Conservation (phyloP, 37 sponge, comb jelly and placozoan genomes). For the Geodia barretti region DNA sequence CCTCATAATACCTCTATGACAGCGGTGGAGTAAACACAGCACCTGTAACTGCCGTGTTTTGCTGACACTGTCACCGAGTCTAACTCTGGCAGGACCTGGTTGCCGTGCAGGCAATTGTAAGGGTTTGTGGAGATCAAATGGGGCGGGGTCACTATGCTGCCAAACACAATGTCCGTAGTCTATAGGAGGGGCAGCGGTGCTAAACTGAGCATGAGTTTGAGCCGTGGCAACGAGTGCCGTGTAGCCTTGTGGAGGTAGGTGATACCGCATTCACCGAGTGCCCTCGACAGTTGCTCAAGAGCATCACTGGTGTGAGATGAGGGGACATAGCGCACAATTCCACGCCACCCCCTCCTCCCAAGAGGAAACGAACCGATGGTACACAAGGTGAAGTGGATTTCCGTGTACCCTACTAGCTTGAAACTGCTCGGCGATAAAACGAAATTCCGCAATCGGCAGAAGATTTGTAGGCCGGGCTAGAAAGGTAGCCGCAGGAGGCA, state of each 20-base stretch:
- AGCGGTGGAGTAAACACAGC: slow-evolving; percentile 55
- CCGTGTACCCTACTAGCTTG: slow-evolving; percentile 46
- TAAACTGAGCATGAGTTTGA: slow-evolving; percentile 64
- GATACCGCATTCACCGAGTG: slow-evolving; percentile 59
- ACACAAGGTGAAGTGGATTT: slow-evolving; percentile 43
- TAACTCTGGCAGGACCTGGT: neutral
- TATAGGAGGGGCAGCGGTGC: slow-evolving; percentile 29
- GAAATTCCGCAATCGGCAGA: slow-evolving; percentile 64
- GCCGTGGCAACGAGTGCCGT: slow-evolving; percentile 72
- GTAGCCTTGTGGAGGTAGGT: slow-evolving; percentile 56
- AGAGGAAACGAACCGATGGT: slow-evolving; percentile 76
- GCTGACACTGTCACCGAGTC: slow-evolving; percentile 41
- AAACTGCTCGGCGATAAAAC: slow-evolving; percentile 63
- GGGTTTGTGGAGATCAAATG: slow-evolving; percentile 5
- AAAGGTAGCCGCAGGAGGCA: slow-evolving; percentile 34
- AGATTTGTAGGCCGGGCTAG: slow-evolving; percentile 21
- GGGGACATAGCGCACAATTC: slow-evolving; percentile 77
- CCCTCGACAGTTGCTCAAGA: slow-evolving; percentile 34
- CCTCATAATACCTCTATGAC: slow-evolving; percentile 11
- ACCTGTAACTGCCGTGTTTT: slow-evolving; percentile 71
- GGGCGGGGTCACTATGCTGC: slow-evolving; percentile 1
- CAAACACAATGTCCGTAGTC: slow-evolving; percentile 73
- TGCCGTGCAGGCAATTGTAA: slow-evolving; percentile 4
- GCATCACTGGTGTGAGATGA: slow-evolving; percentile 39
- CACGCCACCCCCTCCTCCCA: slow-evolving; percentile 62